phyloP scores from a whole-genome alignment of 2,888 invertebrate genomes.

The Papilio demoleus region DNA sequence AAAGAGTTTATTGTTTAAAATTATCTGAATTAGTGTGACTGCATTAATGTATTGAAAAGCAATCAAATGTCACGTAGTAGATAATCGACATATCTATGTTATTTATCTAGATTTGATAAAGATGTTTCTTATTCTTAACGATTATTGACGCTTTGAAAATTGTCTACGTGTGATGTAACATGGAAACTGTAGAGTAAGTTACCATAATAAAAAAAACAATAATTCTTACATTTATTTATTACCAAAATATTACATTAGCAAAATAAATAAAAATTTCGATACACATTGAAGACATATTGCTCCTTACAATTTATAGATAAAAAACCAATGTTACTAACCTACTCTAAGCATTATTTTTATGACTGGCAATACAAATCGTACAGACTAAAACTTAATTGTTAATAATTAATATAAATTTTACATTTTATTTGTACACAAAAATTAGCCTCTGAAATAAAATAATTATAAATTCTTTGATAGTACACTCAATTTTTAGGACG shows the following conservation, averaged over 20 bases:
- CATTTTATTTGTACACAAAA: conserved; percentile 16
- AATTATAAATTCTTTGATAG: not conserved
- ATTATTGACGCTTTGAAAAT: too few species aligned
- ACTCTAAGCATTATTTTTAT: conserved; percentile 20
- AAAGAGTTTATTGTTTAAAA: not conserved
- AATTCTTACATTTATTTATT: conserved; percentile 2
- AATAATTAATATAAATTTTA: conserved; percentile 5
- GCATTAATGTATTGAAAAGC: not conserved
- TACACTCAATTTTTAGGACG: not conserved
- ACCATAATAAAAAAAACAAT: not conserved
- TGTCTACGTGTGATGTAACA: too few species aligned
- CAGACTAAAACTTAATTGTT: not conserved
- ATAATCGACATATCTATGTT: not conserved
- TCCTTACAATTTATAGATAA: not conserved
- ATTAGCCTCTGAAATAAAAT: not conserved
- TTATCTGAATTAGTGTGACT: not conserved
- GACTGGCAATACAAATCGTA: conserved; percentile 31
- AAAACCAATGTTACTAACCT: conserved; percentile 1
- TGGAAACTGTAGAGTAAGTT: not conserved
- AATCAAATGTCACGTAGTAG: not conserved
- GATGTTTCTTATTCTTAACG: not conserved
- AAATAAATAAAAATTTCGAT: conserved; percentile 31
- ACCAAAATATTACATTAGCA: conserved; percentile 5
- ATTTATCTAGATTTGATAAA: not conserved
- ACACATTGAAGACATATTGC: conserved; percentile 13